Percentiles rank a stretch among this genome's conserved stretches.
Evolutionary conservation across 2,888 invertebrate species (phyloP).

Genomic region (Hirtodrosophila trivittata): DNA sequence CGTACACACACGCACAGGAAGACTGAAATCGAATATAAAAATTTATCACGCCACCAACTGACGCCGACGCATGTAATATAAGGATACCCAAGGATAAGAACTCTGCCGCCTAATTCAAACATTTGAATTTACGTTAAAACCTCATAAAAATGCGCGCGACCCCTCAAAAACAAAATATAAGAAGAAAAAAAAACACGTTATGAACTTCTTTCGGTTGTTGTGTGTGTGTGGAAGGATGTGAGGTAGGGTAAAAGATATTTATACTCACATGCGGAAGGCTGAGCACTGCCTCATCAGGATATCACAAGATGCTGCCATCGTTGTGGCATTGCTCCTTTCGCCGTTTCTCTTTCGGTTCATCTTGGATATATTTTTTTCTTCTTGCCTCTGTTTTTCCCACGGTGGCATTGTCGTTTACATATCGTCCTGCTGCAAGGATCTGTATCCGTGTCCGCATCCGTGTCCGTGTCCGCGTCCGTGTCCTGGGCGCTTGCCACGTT

Average conservation of each 20-base stretch:
- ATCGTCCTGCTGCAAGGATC: slow-evolving; percentile 42
- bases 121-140: slow-evolving; percentile 66
- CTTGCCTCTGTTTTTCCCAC: slow-evolving; percentile 65
- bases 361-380: slow-evolving; percentile 1
- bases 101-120: slow-evolving; percentile 58
- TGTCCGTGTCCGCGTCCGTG: slow-evolving; percentile 26
- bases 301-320: slow-evolving; percentile 45
- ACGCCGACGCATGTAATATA: slow-evolving; percentile 23
- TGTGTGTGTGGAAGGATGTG: neutral
- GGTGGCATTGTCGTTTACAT: slow-evolving; percentile 70
- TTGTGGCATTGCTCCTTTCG: slow-evolving; percentile 34
- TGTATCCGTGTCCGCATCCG: slow-evolving; percentile 24
- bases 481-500: slow-evolving; percentile 62
- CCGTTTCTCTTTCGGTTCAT: slow-evolving; percentile 10
- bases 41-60: slow-evolving; percentile 51
- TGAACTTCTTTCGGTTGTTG: slow-evolving; percentile 46
- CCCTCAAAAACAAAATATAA: slow-evolving; percentile 25
- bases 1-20: slow-evolving; percentile 18
- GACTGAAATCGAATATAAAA: slow-evolving; percentile 59
- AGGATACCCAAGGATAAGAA: slow-evolving; percentile 21
- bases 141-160: slow-evolving; percentile 61
- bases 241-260: slow-evolving; percentile 25
- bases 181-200: slow-evolving; percentile 36
- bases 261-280: slow-evolving; percentile 51
- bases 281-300: slow-evolving; percentile 42